phyloP scores from a whole-genome alignment of 2,113 vertebrate genomes.

The Alectura lathami region DNA sequence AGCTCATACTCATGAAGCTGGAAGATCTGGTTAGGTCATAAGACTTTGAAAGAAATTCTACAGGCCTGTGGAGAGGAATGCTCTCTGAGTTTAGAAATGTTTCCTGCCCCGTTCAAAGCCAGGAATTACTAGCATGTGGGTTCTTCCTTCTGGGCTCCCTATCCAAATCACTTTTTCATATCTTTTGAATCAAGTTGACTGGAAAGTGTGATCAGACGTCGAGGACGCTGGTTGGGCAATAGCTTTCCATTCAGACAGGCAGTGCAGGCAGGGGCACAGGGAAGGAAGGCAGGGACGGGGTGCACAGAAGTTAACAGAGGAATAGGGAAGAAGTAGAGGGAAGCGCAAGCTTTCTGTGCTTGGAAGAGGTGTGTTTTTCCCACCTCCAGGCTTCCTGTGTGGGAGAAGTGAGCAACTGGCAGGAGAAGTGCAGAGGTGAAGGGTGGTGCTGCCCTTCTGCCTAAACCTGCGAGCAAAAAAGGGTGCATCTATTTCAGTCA shows the following conservation, averaged over 20 bases:
- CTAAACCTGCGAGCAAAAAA: neutral
- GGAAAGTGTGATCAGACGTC: neutral
- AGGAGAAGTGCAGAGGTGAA: neutral
- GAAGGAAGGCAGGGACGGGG: neutral
- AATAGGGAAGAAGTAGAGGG: neutral
- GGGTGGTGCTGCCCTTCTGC: neutral
- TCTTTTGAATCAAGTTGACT: neutral
- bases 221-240: neutral
- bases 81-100: neutral
- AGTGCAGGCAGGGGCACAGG: neutral
- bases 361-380: neutral
- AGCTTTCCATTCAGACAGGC: neutral
- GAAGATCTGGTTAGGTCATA: neutral
- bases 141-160: constrained; percentile 25
- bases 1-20: neutral
- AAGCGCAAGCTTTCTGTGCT: neutral
- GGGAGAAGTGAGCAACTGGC: neutral
- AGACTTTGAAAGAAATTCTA: neutral
- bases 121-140: neutral
- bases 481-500: neutral
- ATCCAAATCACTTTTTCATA: neutral
- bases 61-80: neutral
- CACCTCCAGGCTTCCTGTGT: neutral
- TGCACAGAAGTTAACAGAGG: neutral
- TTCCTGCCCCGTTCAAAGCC: neutral